Evolutionary conservation across 1,140 invertebrate species (phyloP), one percentile per base, ranked within the genome.

Genomic region (Bilobella aurantiaca): DNA sequence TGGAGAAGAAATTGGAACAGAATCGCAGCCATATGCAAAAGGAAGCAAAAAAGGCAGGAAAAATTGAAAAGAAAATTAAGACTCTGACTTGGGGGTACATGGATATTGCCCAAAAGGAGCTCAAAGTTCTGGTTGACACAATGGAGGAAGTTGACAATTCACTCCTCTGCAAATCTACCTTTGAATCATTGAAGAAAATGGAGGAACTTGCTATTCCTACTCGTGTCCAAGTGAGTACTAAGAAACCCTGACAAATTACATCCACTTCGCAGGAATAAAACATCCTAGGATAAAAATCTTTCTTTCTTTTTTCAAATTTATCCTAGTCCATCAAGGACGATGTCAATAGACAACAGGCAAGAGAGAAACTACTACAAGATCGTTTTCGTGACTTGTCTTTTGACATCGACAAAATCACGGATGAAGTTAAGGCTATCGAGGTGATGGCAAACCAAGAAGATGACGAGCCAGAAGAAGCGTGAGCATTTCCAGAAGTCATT

Each of bases 51-150:
- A 85, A 88, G 65, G 96, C 95, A 58, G 91, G 90, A 0, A 99
- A 98, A 81, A 87, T 97, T 81, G 96, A 99, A 77, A 98, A 98
- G 76, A 98, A 97, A 80, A 79, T 99, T 1, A 90, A 94, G 80
- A 89, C 98, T 60, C 80, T 98, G 1, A 90, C 95, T 18, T 94
- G 87, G 30, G 91, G 92, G 18, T 96, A 96, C 81, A 74, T 87
- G 85, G 82, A 86, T 0, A 80, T 89, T 62, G 86, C 90, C 1
- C 91, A 95, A 75, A 86, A 86, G 8, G 78, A 96, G n/a, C 83
- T 90, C 0, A 97, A 98, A 78, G 92, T 95, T 75, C 81, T 93
- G 5, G 85, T 89, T 68, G 93, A 97, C 70, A 77, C 90, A 2
- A 85, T 86, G 70, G 91, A 96, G 60, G 91, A 96, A 76, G 86